Conservation (phyloP, 1,140 invertebrate species). For the Zaprionus capensis region DNA sequence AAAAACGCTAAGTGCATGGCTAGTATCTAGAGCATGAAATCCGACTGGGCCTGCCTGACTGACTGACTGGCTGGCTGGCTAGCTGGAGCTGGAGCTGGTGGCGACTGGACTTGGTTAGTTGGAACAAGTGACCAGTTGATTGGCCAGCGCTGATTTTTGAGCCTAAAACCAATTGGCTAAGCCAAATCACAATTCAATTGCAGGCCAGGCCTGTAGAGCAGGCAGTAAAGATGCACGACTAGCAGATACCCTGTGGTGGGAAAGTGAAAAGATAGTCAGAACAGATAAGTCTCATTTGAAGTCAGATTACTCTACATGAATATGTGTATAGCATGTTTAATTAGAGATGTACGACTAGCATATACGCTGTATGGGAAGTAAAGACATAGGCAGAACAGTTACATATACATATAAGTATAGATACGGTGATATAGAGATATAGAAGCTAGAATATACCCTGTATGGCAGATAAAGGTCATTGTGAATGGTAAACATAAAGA, state of each 20-base stretch:
- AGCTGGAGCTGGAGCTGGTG: constrained; percentile 14
- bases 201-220: constrained; percentile 20
- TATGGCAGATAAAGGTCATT: neutral
- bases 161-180: constrained; percentile 58
- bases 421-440: no score
- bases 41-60: constrained; percentile 36
- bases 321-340: no score
- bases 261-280: no score
- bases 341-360: no score
- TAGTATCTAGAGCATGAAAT: constrained; percentile 81
- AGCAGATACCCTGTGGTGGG: constrained; percentile 14
- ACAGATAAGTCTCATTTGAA: no score
- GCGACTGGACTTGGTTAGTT: constrained; percentile 34
- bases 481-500: no score
- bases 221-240: neutral
- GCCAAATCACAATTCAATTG: constrained; percentile 43
- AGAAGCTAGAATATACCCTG: neutral
- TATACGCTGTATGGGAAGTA: neutral
- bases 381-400: no score
- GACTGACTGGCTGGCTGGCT: constrained; percentile 37
- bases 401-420: no score
- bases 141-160: constrained; percentile 38
- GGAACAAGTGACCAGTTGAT: constrained; percentile 57
- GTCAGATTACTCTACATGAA: no score
- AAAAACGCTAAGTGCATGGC: constrained; percentile 55